Conservation (phyloP, 1,140 invertebrate species). For the Drepana arcuata region DNA sequence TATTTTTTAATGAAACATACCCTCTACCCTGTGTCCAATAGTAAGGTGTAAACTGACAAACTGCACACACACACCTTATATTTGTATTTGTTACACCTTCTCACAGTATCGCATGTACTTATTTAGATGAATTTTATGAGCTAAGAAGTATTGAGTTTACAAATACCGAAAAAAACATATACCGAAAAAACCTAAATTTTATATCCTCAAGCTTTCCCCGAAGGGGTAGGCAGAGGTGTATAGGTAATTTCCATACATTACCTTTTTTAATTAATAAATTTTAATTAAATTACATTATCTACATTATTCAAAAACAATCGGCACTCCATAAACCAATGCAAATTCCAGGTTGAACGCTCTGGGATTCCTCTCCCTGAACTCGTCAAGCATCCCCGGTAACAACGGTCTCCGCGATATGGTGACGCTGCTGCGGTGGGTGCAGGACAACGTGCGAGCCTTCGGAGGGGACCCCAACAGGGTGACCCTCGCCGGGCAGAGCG, state of each 20-base stretch:
- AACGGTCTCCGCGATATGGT: conserved; percentile 78
- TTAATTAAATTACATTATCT: not conserved
- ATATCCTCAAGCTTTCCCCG: no score
- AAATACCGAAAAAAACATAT: no score
- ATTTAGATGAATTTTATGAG: no score
- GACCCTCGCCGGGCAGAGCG: conserved; percentile 75
- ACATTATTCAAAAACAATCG: not conserved
- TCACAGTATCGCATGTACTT: no score
- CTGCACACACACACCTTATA: not conserved
- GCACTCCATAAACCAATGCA: not conserved
- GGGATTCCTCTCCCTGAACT: conserved; percentile 72
- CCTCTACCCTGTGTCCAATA: not conserved
- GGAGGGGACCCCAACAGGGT: conserved; percentile 77
- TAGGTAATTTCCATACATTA: not conserved
- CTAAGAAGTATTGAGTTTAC: no score
- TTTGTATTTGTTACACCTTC: not conserved
- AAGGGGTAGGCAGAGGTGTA: no score
- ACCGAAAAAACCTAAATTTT: not conserved
- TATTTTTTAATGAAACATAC: not conserved
- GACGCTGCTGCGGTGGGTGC: conserved; percentile 75
- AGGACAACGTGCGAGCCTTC: conserved; percentile 76
- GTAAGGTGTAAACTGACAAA: not conserved
- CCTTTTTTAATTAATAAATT: not conserved
- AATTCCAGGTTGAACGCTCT: conserved; percentile 60
- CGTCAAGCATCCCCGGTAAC: conserved; percentile 77